Conservation (phyloP, 2,797 vertebrate species). For the Onychomys torridus region DNA sequence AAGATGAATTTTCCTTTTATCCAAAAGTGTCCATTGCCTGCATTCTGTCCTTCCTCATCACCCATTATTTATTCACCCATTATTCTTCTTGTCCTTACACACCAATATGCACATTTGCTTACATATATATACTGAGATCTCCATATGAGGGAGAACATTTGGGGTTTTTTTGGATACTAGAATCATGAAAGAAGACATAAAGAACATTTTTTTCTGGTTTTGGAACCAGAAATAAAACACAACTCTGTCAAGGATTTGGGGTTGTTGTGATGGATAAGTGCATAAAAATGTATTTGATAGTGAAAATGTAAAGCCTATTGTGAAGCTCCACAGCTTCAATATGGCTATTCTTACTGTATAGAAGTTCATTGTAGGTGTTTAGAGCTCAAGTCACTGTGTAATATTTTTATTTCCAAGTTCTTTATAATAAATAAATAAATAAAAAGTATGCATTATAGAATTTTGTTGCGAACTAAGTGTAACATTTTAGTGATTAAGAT, state of each 20-base stretch:
- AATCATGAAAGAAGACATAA: not conserved
- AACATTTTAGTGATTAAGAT: constrained; percentile 55
- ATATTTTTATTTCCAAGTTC: not conserved
- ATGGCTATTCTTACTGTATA: not conserved
- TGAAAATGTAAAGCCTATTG: not conserved
- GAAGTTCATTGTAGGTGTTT: not conserved
- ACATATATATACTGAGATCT: not conserved
- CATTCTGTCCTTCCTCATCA: not conserved
- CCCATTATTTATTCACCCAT: not conserved
- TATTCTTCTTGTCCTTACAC: not conserved
- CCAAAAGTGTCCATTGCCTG: constrained; percentile 14
- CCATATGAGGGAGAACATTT: not conserved
- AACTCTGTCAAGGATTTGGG: not conserved
- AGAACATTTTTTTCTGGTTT: not conserved
- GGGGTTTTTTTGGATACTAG: not conserved
- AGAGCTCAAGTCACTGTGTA: not conserved
- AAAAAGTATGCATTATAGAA: not conserved
- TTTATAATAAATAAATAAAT: not conserved
- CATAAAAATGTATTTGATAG: not conserved
- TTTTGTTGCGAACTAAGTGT: constrained; percentile 45
- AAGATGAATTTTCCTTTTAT: constrained; percentile 54
- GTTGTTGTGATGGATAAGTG: not conserved
- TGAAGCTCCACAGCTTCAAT: not conserved
- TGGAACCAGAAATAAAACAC: not conserved
- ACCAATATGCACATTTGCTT: not conserved